Evolutionary conservation across 2,113 vertebrate genomes (phyloP).

Genomic region (Petaurus breviceps): DNA sequence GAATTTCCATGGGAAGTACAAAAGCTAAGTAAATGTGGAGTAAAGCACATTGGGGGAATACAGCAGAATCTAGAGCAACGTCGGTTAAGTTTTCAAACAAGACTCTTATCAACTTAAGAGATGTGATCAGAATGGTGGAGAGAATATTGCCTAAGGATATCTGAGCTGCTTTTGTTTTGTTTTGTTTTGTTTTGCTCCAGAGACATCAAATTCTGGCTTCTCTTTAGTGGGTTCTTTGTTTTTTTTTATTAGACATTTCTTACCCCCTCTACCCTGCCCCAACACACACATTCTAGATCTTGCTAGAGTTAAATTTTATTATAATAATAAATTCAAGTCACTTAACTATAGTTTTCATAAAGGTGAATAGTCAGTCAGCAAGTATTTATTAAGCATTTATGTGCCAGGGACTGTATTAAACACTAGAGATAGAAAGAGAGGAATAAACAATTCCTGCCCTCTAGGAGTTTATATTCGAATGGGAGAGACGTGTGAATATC

Average conservation of each 20-base stretch:
- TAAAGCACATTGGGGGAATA: slow-evolving; percentile 70
- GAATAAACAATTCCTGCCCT: neutral
- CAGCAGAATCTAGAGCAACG: slow-evolving; percentile 41
- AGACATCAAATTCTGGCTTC: slow-evolving; percentile 68
- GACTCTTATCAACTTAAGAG: slow-evolving; percentile 58
- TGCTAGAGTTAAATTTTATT: neutral
- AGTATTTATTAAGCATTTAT: neutral
- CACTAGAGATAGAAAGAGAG: neutral
- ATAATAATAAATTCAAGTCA: neutral
- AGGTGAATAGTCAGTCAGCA: slow-evolving; percentile 27
- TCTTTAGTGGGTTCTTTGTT: slow-evolving; percentile 66
- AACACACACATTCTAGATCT: neutral
- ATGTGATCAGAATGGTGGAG: slow-evolving; percentile 54
- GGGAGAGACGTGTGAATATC: neutral
- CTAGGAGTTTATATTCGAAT: neutral
- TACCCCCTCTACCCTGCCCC: slow-evolving; percentile 17
- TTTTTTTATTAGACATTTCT: slow-evolving; percentile 57
- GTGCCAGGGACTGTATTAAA: neutral
- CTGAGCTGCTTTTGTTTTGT: slow-evolving; percentile 20
- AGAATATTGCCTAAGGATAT: slow-evolving; percentile 63
- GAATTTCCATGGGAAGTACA: slow-evolving; percentile 58
- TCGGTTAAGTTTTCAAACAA: slow-evolving; percentile 23
- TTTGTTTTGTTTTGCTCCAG: slow-evolving; percentile 36
- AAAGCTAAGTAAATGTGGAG: slow-evolving; percentile 66
- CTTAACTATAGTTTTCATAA: slow-evolving; percentile 59